Evolutionary conservation across 2,113 vertebrate genomes (phyloP), one percentile per base, ranked within the genome.

Genomic region (Syngnathus typhle): DNA sequence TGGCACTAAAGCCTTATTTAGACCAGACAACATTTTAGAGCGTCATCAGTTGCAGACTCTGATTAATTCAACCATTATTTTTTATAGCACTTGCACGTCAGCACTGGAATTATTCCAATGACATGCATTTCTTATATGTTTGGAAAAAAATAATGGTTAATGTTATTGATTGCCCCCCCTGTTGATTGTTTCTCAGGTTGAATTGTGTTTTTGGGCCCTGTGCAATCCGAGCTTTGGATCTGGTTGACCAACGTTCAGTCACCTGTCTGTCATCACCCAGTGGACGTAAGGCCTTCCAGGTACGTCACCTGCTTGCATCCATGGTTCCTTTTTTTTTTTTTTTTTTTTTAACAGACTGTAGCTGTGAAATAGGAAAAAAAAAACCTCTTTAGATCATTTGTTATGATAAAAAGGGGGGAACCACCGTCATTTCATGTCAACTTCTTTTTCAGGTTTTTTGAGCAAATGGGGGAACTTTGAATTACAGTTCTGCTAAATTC

Each of bases 171-270:
- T n/a, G 9, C 19, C 6, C 10, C 10, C 9, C 4, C 43, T 51
- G 11, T 64, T 18, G 13, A 51, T 58, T 79, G 47, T 82, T 21
- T 84, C 70, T 11, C 84, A 98, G 97, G 72, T 73, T 99, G 80
- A 94, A 92, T 79, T 98, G 95, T 78, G 64, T 98, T 71, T 99
- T 98, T 52, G 96, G 97, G 1, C 74, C 94, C 0, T 91, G 85
- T 62, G 93, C 94, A 0, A 68, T 98, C 49, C 93, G 93, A 64
- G 96, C 96, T 10, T 79, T 99, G 87, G 95, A 98, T 82, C 68
- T 98, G 60, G 95, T 96, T 11, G 97, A 99, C 76, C 93, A 88
- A 13, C 91, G 71, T 3, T 91, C 92, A 0, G 87, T 99, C 75
- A 95, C 92, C 21, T 88, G 88, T 56, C 36, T 98, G 39, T 87